phyloP scores from a whole-genome alignment of 2,113 vertebrate genomes.

The Corvus hawaiiensis region DNA sequence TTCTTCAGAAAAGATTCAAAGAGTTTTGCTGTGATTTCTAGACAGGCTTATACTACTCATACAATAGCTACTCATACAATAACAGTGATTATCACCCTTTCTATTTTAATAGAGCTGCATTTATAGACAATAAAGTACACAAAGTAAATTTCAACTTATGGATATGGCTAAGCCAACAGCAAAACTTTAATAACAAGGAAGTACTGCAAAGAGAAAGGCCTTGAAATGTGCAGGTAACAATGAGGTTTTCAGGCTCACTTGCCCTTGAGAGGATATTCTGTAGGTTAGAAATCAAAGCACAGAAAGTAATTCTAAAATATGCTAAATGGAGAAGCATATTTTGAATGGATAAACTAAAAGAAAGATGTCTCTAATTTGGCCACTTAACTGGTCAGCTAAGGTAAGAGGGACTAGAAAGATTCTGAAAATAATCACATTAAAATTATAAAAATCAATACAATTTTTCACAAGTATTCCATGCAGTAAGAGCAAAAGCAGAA shows the following conservation, averaged over 20 bases:
- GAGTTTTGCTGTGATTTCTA: not conserved
- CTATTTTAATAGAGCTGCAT: not conserved
- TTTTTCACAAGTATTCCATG: not conserved
- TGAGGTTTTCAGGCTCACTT: not conserved
- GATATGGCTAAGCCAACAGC: fast-evolving
- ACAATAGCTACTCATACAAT: not conserved
- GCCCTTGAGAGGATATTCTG: not conserved
- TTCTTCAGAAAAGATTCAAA: not conserved
- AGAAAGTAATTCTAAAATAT: not conserved
- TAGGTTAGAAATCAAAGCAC: not conserved
- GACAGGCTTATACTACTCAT: not conserved
- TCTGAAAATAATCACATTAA: not conserved
- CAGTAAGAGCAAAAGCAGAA: not conserved
- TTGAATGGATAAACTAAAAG: not conserved
- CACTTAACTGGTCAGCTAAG: not conserved
- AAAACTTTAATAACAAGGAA: not conserved
- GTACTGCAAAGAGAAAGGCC: not conserved
- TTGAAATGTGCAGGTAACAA: not conserved
- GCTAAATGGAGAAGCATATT: not conserved
- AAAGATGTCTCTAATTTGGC: not conserved
- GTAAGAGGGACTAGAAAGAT: not conserved
- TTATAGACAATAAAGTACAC: not conserved
- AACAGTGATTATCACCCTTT: not conserved
- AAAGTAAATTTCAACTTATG: not conserved
- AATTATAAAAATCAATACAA: not conserved